A percentile compares a stretch with the other conserved stretches of the same genome.
Evolutionary conservation across 1,140 invertebrate genomes (phyloP).

Genomic region (Plectus sambesii): DNA sequence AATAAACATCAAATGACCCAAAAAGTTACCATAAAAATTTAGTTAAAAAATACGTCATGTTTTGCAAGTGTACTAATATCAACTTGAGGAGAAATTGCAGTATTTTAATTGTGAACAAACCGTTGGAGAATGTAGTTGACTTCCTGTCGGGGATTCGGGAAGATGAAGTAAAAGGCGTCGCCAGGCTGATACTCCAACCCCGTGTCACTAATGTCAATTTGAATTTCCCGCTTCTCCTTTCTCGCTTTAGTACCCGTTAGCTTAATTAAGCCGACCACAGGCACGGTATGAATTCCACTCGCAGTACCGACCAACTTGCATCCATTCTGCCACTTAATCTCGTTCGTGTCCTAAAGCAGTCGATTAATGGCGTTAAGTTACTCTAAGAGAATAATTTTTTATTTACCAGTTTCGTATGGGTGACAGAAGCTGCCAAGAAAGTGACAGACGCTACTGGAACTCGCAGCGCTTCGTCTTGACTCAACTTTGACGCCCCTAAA

Average conservation of each 20-base stretch:
- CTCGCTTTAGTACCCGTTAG: constrained; percentile 15
- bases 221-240: constrained; percentile 27
- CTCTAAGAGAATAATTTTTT: too few species aligned
- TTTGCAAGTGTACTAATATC: too few species aligned
- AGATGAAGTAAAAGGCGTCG: constrained; percentile 30
- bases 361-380: too few species aligned
- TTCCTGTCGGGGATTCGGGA: constrained; percentile 22
- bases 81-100: too few species aligned
- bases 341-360: not conserved
- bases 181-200: constrained; percentile 25
- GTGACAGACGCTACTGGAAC: constrained; percentile 22
- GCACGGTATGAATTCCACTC: not conserved
- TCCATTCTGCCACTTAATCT: constrained; percentile 27
- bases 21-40: too few species aligned
- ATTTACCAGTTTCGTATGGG: constrained; percentile 17
- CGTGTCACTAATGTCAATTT: constrained; percentile 22
- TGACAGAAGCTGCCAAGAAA: constrained; percentile 19
- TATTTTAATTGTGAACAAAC: constrained; percentile 1
- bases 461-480: constrained; percentile 22
- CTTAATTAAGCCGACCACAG: constrained; percentile 16
- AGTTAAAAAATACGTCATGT: too few species aligned
- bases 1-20: too few species aligned
- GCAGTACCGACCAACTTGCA: constrained; percentile 19
- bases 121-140: constrained; percentile 30
- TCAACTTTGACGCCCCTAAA: constrained; percentile 10